Conservation (phyloP, 2,797 vertebrate genomes). For the Onychomys torridus region DNA sequence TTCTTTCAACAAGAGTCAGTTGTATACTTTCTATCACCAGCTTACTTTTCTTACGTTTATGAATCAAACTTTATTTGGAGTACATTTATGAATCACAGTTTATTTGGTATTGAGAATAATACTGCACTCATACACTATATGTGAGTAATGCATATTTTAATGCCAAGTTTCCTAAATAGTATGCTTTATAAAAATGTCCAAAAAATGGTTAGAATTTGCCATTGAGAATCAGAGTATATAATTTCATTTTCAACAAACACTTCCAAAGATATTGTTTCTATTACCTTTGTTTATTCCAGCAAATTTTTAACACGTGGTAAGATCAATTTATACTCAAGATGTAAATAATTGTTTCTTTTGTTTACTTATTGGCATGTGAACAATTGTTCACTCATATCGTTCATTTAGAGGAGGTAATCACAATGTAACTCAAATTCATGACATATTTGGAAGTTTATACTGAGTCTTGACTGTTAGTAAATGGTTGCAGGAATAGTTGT, state of each 20-base stretch:
- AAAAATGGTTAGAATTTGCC: background rate
- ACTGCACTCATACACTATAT: background rate
- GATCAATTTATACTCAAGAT: slow-evolving; percentile 26
- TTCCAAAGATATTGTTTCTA: slow-evolving; percentile 19
- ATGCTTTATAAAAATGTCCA: background rate
- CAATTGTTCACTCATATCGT: slow-evolving; percentile 74
- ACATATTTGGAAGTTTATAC: slow-evolving; percentile 82
- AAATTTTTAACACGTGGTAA: slow-evolving; percentile 47
- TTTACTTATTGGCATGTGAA: slow-evolving; percentile 70
- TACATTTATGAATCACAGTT: slow-evolving; percentile 36
- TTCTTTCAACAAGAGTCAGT: slow-evolving; percentile 54
- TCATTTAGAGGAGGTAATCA: slow-evolving; percentile 81
- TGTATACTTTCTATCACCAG: slow-evolving; percentile 39
- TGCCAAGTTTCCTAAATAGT: background rate
- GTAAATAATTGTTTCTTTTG: slow-evolving; percentile 52
- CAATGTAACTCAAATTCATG: slow-evolving; percentile 81
- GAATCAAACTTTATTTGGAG: background rate
- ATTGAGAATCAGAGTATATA: background rate
- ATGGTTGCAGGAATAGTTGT: slow-evolving; percentile 85
- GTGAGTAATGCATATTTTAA: background rate
- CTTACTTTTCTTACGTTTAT: background rate
- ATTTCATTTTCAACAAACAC: background rate
- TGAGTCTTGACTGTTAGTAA: slow-evolving; percentile 82
- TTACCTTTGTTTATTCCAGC: slow-evolving; percentile 30
- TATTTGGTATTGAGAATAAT: background rate